Conservation (phyloP, 2,888 invertebrate species). For the Macrosoma leucophasiata region DNA sequence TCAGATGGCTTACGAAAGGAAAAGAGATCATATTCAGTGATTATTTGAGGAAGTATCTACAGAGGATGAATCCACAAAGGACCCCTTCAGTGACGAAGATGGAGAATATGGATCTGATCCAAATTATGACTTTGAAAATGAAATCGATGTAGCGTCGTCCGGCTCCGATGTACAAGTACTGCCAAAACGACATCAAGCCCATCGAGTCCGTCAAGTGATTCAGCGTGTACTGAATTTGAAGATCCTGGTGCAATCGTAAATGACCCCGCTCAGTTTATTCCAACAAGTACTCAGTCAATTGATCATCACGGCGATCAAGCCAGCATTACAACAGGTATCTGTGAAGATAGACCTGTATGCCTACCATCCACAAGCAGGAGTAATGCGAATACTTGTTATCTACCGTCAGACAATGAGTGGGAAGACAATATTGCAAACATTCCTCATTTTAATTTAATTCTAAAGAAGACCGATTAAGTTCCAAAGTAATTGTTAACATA, state of each 20-base stretch:
- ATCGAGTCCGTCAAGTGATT: constrained; percentile 7
- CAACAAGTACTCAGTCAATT: constrained; percentile 6
- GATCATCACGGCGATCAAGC: constrained; percentile 5
- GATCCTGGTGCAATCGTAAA: constrained; percentile 6
- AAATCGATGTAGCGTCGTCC: constrained; percentile 4
- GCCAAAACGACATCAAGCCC: constrained; percentile 4
- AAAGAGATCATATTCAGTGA: constrained; percentile 6
- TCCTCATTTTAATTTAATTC: constrained; percentile 9
- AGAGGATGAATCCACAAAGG: constrained; percentile 5
- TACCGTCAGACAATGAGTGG: constrained; percentile 9
- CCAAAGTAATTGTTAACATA: too few species aligned
- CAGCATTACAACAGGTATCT: constrained; percentile 1
- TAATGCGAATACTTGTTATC: constrained; percentile 1
- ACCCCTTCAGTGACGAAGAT: constrained; percentile 11
- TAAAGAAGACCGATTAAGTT: too few species aligned
- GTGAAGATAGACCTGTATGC: constrained; percentile 5
- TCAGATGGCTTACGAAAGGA: constrained; percentile 8
- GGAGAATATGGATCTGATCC: constrained; percentile 12
- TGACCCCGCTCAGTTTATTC: constrained; percentile 6
- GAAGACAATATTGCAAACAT: constrained; percentile 6
- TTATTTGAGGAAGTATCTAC: constrained; percentile 9
- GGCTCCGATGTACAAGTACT: constrained; percentile 5
- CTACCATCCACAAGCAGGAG: constrained; percentile 6
- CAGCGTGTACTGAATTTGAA: constrained; percentile 5
- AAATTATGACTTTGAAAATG: constrained; percentile 9